Conservation (phyloP, 2,113 vertebrate genomes). For the Anoura caudifer region DNA sequence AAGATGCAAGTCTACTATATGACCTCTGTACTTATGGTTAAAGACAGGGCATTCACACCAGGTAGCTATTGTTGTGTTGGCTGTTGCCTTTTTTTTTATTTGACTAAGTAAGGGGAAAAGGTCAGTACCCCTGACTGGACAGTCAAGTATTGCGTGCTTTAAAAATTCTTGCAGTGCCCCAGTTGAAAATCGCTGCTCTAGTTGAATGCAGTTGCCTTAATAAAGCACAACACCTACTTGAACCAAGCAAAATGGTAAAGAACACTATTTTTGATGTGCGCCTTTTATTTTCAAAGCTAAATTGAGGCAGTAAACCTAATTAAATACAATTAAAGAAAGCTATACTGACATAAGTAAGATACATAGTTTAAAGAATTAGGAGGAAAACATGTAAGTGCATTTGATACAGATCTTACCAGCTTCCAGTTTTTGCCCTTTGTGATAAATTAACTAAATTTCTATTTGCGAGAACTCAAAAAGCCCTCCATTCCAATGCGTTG, state of each 20-base stretch:
- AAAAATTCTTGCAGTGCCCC: not conserved
- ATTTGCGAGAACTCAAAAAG: not conserved
- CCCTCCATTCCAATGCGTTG: not conserved
- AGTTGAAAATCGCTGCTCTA: not conserved
- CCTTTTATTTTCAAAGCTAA: not conserved
- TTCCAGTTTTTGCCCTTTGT: not conserved
- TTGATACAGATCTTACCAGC: not conserved
- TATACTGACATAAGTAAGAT: not conserved
- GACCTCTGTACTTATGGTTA: not conserved
- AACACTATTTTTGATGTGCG: not conserved
- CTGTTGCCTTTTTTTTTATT: not conserved
- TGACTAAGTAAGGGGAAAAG: not conserved
- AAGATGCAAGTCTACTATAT: not conserved
- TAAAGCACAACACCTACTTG: not conserved
- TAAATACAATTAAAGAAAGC: not conserved
- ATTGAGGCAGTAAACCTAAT: not conserved
- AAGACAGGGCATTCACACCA: not conserved
- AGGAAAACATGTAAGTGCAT: not conserved
- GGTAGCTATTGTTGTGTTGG: not conserved
- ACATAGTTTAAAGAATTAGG: not conserved
- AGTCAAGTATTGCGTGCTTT: not conserved
- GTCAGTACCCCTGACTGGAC: not conserved
- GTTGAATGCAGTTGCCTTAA: not conserved
- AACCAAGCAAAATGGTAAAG: not conserved
- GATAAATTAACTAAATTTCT: not conserved